Evolutionary conservation across 2,797 vertebrate species (phyloP), one percentile per base, ranked within the genome.

Genomic region (Enteromius trimaculatus): DNA sequence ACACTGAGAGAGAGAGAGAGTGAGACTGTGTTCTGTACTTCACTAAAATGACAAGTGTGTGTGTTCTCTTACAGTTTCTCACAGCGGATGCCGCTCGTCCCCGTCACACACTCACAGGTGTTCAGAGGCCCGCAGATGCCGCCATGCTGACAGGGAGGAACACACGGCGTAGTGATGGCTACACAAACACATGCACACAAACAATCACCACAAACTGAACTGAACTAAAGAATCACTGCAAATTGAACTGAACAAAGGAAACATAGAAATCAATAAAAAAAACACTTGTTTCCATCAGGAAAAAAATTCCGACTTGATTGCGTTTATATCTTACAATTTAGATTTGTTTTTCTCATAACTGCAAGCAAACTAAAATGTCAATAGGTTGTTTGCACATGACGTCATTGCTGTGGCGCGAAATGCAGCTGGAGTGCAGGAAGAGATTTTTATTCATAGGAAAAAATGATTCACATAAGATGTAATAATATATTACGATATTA

Each of bases 131-230:
- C 92, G 82, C 95, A 96, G 68, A 88, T 92, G 77, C 92, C 94
- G 0, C 94, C 95, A 3, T 95, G 94, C 60, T 93, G 92, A 83
- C 95, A 96, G 29, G 94, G 95, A 0, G 95, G 95, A 58, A 96
- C 92, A 83, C 95, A 96, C 49, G 94, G 95, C 16, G 85, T 93
- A 17, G 89, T 93, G 79, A 95, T 87, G 0, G 92, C 95, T 96
- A 83, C 37, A 74, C 17, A 71, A 55, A 78, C 23, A 60, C 37
- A 83, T 53, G 88, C 53, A 87, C 37, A 47, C 44, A 79, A 55
- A 55, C 7, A 55, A 11, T 55, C 55, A 11, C 55, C n/a, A 1
- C 55, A 23, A n/a, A 58, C 7, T 3, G 55, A 60, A 60, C n/a
- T 13, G n/a, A 58, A 11, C n/a, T 11, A 3, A 23, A 58, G n/a